Base-by-base conservation (phyloP, 1,140 invertebrate species). In the Bathynomus jamesi region DNA sequence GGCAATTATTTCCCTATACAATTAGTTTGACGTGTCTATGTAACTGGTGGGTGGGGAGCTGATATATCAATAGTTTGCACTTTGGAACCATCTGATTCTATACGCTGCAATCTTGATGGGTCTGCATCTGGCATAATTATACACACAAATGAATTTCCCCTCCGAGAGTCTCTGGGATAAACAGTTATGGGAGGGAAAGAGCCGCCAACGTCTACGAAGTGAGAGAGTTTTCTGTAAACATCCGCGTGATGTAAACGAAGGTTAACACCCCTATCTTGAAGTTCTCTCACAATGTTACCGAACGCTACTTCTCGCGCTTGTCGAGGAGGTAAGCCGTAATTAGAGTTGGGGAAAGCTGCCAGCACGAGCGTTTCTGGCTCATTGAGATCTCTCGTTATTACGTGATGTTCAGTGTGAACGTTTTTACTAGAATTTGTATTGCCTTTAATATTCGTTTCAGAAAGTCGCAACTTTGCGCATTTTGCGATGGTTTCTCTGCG, bases 51-150 rank as follows among this genome's bases (percentile, higher is more conserved):
- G 21, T 53, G 40, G 21, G 40, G 40, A 53, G 11, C 21, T 53
- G 40, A 53, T 53, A 90, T 85, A 78, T 90, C 88, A 30, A 90
- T 85, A 73, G 88, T 90, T 60, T 84, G 85, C 27, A 89, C 87
- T 24, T 83, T 83, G 61, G 86, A 86, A 4, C 86, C 86, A 46
- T 88, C 87, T 3, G 84, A 86, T 3, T 87, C 86, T 28, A 90
- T 80, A 65, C 88, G 82, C 65, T 86, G 84, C n/a, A 88, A 80
- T 63, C 85, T 85, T 73, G 89, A 88, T 0, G 86, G 85, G 75
- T 91, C 89, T 0, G 87, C 86, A 77, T 94, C 91, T 11, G 93
- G 90, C 89, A 95, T 93, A 40, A 96, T 95, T 62, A 96, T 89
- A 82, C 93, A 95, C 85, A 94, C 91, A 81, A 96, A 95, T 67